Evolutionary conservation across 2,797 vertebrate species (phyloP), one percentile per base, ranked within the genome.

Genomic region (Micrastur ruficollis): DNA sequence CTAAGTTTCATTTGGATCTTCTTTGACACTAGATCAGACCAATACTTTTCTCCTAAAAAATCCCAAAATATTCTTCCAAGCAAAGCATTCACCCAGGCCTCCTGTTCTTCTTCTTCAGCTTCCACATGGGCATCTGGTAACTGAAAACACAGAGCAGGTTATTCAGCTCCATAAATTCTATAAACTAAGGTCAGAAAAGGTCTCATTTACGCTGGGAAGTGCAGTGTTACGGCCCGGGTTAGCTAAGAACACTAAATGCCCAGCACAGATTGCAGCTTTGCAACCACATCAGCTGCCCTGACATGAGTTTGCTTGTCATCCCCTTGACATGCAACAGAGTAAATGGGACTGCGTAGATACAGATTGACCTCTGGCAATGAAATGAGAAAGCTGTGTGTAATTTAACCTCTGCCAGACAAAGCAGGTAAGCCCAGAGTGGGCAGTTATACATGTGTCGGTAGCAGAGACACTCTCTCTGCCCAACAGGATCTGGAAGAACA

Each of bases 1-100:
- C 99, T 99, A 86, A 99, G 99, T 94, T 99, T 99, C 99, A 99
- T 99, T 97, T 99, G 99, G 96, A 99, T 99, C 98, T 99, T 99
- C 98, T 99, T 99, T 68, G 99, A 99, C 81, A 99, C 99, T 84
- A 99, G 81, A 58, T 99, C 98, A 68, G 98, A 98, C 99, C 99
- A 99, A 92, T 99, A 98, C 58, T 99, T 99, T 96, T 99, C 99
- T n/a, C 98, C 98, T 94, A 99, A 98, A 97, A 99, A 99, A 97
- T 99, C 99, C 99, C 99, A 99, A 93, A 99, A 98, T 95, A 99
- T 97, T 90, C 99, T 99, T 87, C 99, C 99, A 32, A 99, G 97
- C 87, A 98, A 97, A 34, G 99, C 99, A 5, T 99, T 99, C 91
- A 99, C 98, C 99, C 99, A 99, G 97, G 99, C 98, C 93, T 99